These are phyloP conservation scores for Nasonia longicornis DNA, from an alignment of 1,140 invertebrate species.

Conservation along the genomic window DNA sequence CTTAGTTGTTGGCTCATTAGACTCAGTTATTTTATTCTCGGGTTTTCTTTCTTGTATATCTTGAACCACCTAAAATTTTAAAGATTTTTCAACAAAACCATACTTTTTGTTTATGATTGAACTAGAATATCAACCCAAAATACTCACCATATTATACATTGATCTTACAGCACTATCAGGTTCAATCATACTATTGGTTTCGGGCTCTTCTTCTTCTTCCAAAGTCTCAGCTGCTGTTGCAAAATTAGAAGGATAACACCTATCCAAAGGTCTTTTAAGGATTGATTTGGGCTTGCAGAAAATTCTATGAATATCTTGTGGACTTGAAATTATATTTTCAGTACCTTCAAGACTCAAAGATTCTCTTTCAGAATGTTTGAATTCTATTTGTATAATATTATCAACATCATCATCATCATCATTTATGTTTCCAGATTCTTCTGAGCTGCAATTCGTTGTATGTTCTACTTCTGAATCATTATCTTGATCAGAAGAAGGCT, in stretches of 20 bases:
- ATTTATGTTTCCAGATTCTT: conserved; percentile 32
- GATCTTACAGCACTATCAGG: conserved; percentile 39
- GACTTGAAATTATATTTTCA: conserved; percentile 51
- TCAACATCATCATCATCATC: conserved; percentile 48
- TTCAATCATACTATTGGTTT: not conserved
- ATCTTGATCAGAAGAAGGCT: not conserved
- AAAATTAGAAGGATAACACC: conserved; percentile 27
- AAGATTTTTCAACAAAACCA: not conserved
- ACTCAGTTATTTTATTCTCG: not conserved
- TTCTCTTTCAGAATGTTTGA: conserved; percentile 53
- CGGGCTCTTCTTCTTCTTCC: conserved; percentile 42
- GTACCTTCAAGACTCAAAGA: conserved; percentile 12
- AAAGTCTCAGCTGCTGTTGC: conserved; percentile 41
- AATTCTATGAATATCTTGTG: conserved; percentile 58
- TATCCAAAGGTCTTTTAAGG: conserved; percentile 55
- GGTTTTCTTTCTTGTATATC: conserved; percentile 47
- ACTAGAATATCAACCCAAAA: not conserved
- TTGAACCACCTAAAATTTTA: conserved; percentile 48
- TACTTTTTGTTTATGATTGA: no score
- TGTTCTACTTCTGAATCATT: not conserved
- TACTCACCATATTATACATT: conserved; percentile 49
- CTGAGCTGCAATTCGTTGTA: not conserved
- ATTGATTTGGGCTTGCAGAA: conserved; percentile 58
- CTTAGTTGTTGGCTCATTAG: conserved; percentile 24
- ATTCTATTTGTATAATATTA: conserved; percentile 54